A percentile compares a stretch with the other conserved stretches of the same genome.
Evolutionary conservation across 92 coral and sea anemone species (phyloP).

Genomic region (Porites lobata): DNA sequence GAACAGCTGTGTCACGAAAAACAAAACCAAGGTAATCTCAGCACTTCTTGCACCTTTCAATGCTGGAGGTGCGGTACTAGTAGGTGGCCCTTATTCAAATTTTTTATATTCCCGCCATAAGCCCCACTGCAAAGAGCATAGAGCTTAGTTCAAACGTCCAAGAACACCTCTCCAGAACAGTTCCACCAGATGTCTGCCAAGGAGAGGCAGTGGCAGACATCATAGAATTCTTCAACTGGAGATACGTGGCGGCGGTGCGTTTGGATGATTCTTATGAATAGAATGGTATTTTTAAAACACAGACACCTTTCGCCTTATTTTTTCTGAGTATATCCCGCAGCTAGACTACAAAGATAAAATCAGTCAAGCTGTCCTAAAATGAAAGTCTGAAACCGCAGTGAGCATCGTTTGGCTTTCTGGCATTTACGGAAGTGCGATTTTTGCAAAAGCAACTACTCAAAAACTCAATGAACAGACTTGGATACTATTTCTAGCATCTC

Average conservation of each 20-base stretch:
- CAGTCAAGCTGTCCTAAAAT: no score
- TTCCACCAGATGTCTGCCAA: not conserved
- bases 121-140: not conserved
- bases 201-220: conserved; percentile 12
- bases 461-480: no score
- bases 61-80: not conserved
- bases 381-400: no score
- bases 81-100: not conserved
- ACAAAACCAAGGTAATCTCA: no score
- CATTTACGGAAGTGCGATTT: no score
- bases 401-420: no score
- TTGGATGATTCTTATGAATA: conserved; percentile 1
- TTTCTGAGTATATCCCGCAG: not conserved
- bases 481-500: no score
- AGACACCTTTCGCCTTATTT: not conserved
- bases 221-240: conserved; percentile 15
- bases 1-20: no score
- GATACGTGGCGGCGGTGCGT: conserved; percentile 10
- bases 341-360: not conserved
- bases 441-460: no score
- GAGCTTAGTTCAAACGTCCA: not conserved
- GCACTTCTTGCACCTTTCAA: not conserved
- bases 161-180: not conserved
- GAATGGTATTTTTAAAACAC: not conserved
- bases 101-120: not conserved